phyloP scores from a whole-genome alignment of 2,888 invertebrate species.

The Eupeodes latifasciatus region DNA sequence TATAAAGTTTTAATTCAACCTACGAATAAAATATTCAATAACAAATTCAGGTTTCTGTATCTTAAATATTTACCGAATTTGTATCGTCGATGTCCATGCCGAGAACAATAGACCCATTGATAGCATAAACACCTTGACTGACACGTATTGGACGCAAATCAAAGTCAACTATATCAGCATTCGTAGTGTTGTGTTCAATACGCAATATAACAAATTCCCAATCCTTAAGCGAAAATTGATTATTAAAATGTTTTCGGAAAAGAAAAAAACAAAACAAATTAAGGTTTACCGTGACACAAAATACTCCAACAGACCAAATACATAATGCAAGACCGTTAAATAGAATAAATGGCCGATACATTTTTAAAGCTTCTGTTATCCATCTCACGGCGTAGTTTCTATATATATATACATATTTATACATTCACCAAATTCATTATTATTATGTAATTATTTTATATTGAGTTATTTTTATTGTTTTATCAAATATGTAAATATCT shows the following conservation, averaged over 20 bases:
- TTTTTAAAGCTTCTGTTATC: constrained; percentile 20
- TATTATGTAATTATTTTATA: neutral
- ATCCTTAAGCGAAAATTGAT: neutral
- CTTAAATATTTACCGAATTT: constrained; percentile 4
- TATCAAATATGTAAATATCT: no score
- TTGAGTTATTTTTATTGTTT: neutral
- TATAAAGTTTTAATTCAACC: constrained; percentile 23
- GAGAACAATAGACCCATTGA: constrained; percentile 2
- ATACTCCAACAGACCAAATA: constrained; percentile 18
- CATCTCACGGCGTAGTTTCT: neutral
- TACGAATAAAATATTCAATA: neutral
- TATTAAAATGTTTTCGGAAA: neutral
- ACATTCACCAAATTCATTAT: neutral
- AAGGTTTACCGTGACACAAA: neutral
- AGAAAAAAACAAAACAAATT: no score
- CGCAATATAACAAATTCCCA: constrained; percentile 25
- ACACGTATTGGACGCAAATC: constrained; percentile 23
- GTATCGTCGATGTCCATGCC: constrained; percentile 8
- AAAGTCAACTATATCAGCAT: neutral
- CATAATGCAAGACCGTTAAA: constrained; percentile 9
- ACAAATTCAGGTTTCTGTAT: neutral
- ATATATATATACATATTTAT: constrained; percentile 7
- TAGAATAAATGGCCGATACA: constrained; percentile 6
- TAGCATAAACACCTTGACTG: constrained; percentile 23
- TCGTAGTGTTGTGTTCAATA: constrained; percentile 31